Base-by-base conservation (phyloP, 2,888 invertebrate species). In the Nephrotoma flavescens region DNA sequence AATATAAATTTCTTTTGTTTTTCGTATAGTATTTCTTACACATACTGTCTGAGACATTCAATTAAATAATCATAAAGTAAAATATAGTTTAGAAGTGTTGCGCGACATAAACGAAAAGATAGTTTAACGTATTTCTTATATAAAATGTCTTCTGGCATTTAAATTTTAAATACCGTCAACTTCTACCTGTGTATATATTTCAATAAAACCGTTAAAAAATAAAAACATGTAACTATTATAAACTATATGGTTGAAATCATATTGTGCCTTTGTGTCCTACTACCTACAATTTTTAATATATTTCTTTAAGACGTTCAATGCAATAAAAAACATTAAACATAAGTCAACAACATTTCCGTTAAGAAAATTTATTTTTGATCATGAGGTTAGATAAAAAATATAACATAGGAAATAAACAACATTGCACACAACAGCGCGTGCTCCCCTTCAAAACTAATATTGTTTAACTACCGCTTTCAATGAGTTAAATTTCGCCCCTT, bases 281-380 rank as follows among this genome's bases (percentile, higher is more conserved):
- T 45, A 85, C 15, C 42, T 42, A 85, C n/a, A 42, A 15, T 3
- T 85, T 42, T 42, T 31, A 31, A 15, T 83, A 41, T 42, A 84
- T 42, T 84, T 42, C 42, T 84, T 47, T 42, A 84, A 84, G 87
- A 87, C 87, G 86, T 71, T 87, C 31, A 71, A 31, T 71, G 31
- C 9, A 71, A 71, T 71, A 71, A 31, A 71, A 71, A 71, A 71
- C 71, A 71, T 71, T 31, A 31, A 71, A 86, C 86, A 86, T 85
- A 86, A 83, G 87, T 87, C 86, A 86, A 86, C 42, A 87, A 87
- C 87, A 87, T 87, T 87, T 87, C 87, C 87, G 87, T 87, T 87
- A 87, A 87, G 44, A 86, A 87, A 87, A 86, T 71, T 31, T 71
- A 71, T 31, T 52, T 52, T 52, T 52, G 71, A 71, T 87, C 86